These are phyloP conservation scores for Anniella stebbinsi DNA, from an alignment of 2,797 vertebrate genomes.

Conservation along the genomic window DNA sequence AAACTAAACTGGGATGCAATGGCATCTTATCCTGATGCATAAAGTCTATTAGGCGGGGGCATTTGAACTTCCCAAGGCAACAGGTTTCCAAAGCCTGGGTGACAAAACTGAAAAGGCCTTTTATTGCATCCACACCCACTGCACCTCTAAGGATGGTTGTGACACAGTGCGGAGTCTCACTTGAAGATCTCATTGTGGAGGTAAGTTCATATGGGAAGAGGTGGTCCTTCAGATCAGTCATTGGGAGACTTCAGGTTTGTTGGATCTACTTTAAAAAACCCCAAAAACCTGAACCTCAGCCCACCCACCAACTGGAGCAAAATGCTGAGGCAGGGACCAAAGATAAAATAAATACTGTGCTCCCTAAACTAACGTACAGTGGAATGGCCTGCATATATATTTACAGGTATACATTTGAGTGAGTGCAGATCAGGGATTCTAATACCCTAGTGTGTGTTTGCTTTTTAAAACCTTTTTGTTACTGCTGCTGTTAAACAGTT, in stretches of 20 bases:
- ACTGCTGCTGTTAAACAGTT: not conserved
- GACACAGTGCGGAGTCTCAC: not conserved
- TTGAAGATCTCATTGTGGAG: not conserved
- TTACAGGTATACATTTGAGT: too few relatives aligned
- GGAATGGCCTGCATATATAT: not conserved
- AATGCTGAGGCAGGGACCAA: not conserved
- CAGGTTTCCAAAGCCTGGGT: too few relatives aligned
- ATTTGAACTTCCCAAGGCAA: not conserved
- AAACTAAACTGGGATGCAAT: not conserved
- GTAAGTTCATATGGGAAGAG: not conserved
- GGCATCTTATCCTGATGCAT: not conserved
- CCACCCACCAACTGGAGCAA: not conserved
- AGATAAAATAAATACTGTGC: not conserved
- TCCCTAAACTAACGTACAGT: not conserved
- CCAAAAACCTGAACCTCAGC: not conserved
- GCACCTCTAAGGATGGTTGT: not conserved
- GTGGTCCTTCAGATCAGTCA: not conserved
- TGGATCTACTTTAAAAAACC: not conserved
- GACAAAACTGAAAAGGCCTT: not conserved
- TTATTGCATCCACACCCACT: too few relatives aligned
- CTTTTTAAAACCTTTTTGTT: not conserved
- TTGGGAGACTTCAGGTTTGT: not conserved
- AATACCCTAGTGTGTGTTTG: too few relatives aligned
- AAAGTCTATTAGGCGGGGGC: not conserved
- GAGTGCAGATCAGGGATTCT: too few relatives aligned